These are phyloP conservation scores for Leptopterna dolabrata DNA, from an alignment of 2,888 invertebrate genomes.

Conservation along the genomic window DNA sequence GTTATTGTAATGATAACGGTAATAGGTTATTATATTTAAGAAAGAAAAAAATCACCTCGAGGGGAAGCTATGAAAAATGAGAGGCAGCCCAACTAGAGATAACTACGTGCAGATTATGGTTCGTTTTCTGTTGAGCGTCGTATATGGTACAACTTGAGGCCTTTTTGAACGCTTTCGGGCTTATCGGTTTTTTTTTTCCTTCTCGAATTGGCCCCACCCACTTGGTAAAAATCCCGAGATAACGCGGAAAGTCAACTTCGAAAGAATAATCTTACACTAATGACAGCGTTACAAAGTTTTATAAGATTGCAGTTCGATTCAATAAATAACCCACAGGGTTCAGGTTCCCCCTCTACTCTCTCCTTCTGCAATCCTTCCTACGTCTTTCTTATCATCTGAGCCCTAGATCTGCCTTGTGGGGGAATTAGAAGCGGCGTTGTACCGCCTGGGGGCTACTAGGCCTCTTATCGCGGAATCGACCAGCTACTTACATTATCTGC, in stretches of 20 bases:
- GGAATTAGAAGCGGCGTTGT: slow-evolving; percentile 35
- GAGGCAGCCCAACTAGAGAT: neutral
- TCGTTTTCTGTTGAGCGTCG: neutral
- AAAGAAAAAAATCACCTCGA: neutral
- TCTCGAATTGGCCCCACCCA: slow-evolving; percentile 15
- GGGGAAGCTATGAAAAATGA: slow-evolving; percentile 38
- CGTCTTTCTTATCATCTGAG: slow-evolving; percentile 32
- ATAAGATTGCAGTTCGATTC: slow-evolving; percentile 32
- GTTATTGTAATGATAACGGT: slow-evolving; percentile 15
- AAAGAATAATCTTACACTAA: slow-evolving; percentile 53
- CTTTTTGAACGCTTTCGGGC: slow-evolving; percentile 1
- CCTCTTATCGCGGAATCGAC: slow-evolving; percentile 24
- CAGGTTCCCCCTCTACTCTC: neutral
- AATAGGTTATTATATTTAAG: slow-evolving; percentile 10
- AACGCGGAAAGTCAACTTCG: slow-evolving; percentile 39
- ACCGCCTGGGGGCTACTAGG: slow-evolving; percentile 6
- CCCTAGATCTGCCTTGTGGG: slow-evolving; percentile 28
- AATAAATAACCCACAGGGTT: slow-evolving; percentile 37
- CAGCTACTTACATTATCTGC: slow-evolving; percentile 41
- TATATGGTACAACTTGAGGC: slow-evolving; percentile 10
- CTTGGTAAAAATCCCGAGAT: slow-evolving; percentile 4
- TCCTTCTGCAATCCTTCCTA: neutral
- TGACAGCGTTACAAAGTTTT: slow-evolving; percentile 47
- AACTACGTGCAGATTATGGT: neutral
- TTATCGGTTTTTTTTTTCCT: neutral